Evolutionary conservation across 1,140 invertebrate species (phyloP), one percentile per base, ranked within the genome.

Genomic region (Telenomus remus): DNA sequence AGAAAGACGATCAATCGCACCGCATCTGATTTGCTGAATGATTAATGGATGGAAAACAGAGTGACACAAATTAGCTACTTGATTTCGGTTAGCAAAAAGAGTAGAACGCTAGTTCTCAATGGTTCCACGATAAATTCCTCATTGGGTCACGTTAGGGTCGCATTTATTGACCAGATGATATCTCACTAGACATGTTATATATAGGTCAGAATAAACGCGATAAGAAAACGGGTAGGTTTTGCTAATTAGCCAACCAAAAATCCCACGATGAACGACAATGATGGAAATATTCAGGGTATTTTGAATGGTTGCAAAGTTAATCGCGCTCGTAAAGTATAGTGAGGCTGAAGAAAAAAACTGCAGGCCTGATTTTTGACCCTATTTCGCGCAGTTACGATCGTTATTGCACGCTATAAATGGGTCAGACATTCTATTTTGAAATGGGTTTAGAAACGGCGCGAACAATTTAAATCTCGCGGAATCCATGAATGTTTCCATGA

Each of bases 131-230:
- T 66, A 66, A 50, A 56, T 57, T 43, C 39, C 47, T 51, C 54
- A 53, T 68, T 15, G 44, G 33, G 64, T 68, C 64, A 68, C 13
- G 64, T 37, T 68, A 57, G 54, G 48, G 54, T 68, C 39, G 35
- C 54, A 33, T 69, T 27, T 59, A 69, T 69, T 60, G 60, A 54
- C n/a, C 15, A 7, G 66, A 70, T 70, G 55, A 35, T 15, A 61
- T 70, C 66, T 47, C 50, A 55, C 49, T 49, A 14, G 42, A 55
- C 57, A 33, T 27, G 43, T 12, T 39, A 61, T 70, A 59, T 70
- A 59, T 70, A 44, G 66, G 50, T 60, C 56, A 70, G 13, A 43
- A 61, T 61, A 42, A 39, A 51, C n/a, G 3, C n/a, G 65, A 69
- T 69, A 69, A 69, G 55, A 47, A 47, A 42, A 12, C 39, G 39